A percentile compares a stretch with the other conserved stretches of the same genome.
These are phyloP conservation scores for Mellivora capensis DNA, from an alignment of 2,113 vertebrate species.

Conservation along the genomic window DNA sequence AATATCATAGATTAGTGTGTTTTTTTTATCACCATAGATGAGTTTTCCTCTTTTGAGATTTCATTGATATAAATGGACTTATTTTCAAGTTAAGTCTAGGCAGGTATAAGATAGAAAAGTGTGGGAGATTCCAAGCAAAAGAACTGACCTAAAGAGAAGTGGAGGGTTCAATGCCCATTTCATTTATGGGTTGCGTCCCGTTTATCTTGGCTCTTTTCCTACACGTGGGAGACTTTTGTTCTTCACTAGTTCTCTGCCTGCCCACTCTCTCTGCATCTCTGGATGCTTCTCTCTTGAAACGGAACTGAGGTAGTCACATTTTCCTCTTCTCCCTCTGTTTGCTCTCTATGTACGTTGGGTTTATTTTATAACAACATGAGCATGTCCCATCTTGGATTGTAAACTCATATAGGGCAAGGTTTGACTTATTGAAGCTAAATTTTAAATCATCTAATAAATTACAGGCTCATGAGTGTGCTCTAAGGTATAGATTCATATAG, in stretches of 20 bases:
- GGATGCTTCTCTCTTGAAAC: not conserved
- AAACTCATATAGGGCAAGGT: not conserved
- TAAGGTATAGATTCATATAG: not conserved
- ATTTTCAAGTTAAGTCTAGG: not conserved
- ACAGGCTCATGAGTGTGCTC: not conserved
- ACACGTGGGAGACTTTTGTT: not conserved
- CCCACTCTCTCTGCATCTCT: not conserved
- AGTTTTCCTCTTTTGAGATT: not conserved
- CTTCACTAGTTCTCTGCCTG: fast-evolving
- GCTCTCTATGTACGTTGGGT: not conserved
- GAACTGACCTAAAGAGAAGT: not conserved
- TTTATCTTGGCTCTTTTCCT: not conserved
- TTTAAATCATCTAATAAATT: not conserved
- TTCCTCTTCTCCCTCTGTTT: not conserved
- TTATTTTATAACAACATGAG: not conserved
- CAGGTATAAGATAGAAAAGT: not conserved
- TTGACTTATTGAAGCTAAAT: not conserved
- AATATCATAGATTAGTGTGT: not conserved
- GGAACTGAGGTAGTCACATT: not conserved
- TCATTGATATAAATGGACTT: not conserved
- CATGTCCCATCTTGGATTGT: not conserved
- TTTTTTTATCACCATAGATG: not conserved
- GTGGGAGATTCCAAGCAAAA: not conserved
- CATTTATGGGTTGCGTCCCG: not conserved
- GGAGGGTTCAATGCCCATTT: not conserved